A percentile compares a stretch with the other conserved stretches of the same genome.
phyloP scores from a whole-genome alignment of 2,797 vertebrate species.

The Saxicola maurus region DNA sequence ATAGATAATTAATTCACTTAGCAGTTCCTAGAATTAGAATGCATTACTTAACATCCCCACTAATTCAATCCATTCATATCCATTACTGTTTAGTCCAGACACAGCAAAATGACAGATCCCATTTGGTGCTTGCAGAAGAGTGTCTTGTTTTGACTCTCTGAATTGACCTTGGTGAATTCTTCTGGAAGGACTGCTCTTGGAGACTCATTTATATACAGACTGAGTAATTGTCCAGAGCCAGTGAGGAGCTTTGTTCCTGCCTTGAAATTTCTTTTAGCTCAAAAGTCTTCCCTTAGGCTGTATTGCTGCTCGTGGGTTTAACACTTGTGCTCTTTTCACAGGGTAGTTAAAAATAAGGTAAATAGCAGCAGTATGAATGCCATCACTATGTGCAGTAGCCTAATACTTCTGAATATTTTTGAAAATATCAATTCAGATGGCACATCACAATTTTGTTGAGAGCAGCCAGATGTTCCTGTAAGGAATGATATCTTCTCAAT shows the following conservation, averaged over 20 bases:
- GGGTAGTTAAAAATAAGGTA: background rate
- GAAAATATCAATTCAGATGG: background rate
- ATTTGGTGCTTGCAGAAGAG: background rate
- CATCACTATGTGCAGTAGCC: background rate
- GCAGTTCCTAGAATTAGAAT: background rate
- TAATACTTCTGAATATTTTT: background rate
- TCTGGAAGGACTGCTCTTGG: background rate
- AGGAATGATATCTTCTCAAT: background rate
- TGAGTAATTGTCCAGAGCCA: background rate
- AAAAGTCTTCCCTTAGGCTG: background rate
- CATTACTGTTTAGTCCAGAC: background rate
- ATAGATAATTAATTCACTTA: background rate
- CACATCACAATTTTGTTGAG: background rate
- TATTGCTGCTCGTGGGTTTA: background rate
- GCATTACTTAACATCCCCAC: background rate
- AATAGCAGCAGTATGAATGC: background rate
- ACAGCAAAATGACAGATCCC: background rate
- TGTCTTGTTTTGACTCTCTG: background rate
- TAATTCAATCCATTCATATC: background rate
- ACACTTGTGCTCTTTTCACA: background rate
- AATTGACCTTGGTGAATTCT: background rate
- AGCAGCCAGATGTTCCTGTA: background rate
- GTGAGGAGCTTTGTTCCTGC: background rate
- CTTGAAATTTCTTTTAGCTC: background rate
- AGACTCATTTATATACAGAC: background rate